Base-by-base conservation (phyloP, 2,888 invertebrate genomes). In the Rhodophaea formosa region DNA sequence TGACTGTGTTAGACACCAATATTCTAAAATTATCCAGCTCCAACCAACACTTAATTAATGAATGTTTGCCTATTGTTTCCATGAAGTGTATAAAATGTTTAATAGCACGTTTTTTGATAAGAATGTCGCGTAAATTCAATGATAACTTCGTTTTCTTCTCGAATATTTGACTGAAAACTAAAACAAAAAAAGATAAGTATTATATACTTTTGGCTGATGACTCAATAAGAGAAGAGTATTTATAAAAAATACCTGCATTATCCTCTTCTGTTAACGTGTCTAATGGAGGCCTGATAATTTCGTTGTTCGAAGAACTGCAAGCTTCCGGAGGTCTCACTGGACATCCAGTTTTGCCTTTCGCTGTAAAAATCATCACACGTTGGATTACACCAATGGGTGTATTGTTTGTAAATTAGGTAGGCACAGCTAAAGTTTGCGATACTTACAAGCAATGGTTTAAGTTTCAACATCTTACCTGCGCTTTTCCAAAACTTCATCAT, bases 41-140 rank as follows among this genome's bases (percentile, higher is more conserved):
- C 64, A 96, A 79, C 94, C 95, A 96, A 80, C 96, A 95, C 79
- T 94, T 94, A 1, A 96, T 92, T 35, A 95, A 87, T 16, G 92
- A 83, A 57, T 94, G 83, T 57, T 94, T 93, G 59, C 94, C 94
- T 64, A 94, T 92, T n/a, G 94, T 92, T 73, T 97, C 96, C 93
- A 98, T 93, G 82, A 94, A 98, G 73, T 97, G 96, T 57, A 97
- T 93, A 79, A 98, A 96, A 83, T 96, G 96, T 51, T 95, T 94
- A 29, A 97, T 88, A 58, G 96, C 96, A 77, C 94, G 94, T 77
- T 95, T 95, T 82, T 97, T 96, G 29, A 92, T 85, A 14, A 98
- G 90, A 65, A 97, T 94, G 72, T 97, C 95, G 60, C 92, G 86
- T 60, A 98, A 88, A 55, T 93, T 95, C 86, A 96, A 94, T 5